Conservation (phyloP, 2,113 vertebrate species). For the Mugil cephalus region DNA sequence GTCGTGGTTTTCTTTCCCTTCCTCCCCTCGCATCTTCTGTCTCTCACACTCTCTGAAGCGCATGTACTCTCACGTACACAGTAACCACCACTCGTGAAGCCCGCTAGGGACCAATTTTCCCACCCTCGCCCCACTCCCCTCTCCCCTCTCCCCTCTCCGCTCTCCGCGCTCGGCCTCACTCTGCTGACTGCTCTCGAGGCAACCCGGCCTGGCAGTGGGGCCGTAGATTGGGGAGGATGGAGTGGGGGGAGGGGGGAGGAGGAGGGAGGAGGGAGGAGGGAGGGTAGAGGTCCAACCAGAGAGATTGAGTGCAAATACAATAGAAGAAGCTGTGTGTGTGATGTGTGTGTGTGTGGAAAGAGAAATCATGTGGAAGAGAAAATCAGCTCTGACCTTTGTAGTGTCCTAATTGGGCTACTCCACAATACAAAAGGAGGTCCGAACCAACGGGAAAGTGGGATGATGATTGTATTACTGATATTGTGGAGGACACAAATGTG, state of each 20-base stretch:
- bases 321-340: constrained; percentile 29
- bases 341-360: neutral
- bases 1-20: constrained; percentile 59
- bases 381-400: constrained; percentile 35
- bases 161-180: constrained; percentile 59
- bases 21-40: constrained; percentile 40
- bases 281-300: constrained; percentile 23
- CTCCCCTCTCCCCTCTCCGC: constrained; percentile 57
- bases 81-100: constrained; percentile 51
- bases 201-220: constrained; percentile 61
- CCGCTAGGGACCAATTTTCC: constrained; percentile 78
- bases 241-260: no score
- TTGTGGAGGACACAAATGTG: neutral
- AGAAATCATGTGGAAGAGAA: constrained; percentile 18
- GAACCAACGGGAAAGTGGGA: constrained; percentile 28
- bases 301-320: constrained; percentile 38
- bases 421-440: constrained; percentile 16
- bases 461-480: constrained; percentile 3
- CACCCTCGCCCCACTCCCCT: constrained; percentile 44
- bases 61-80: constrained; percentile 14
- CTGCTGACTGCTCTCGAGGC: constrained; percentile 67
- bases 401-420: constrained; percentile 58
- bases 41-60: constrained; percentile 11
- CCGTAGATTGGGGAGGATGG: constrained; percentile 42
- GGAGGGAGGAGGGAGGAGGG: neutral